Conservation (phyloP, 2,797 vertebrate genomes). For the Scomberomorus guttatus region DNA sequence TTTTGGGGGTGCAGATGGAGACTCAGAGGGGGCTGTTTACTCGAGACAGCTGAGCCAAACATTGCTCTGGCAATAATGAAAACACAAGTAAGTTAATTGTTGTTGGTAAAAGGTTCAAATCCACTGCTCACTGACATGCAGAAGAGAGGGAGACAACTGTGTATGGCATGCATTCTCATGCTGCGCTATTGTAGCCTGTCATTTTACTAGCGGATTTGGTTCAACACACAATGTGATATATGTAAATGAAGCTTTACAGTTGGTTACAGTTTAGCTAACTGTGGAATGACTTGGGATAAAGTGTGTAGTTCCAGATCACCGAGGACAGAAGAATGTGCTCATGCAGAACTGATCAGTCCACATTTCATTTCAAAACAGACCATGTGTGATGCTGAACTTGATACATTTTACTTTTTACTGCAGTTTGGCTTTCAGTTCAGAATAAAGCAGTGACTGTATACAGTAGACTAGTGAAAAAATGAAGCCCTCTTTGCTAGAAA, state of each 20-base stretch:
- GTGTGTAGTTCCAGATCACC: background rate
- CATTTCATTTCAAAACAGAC: background rate
- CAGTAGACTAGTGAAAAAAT: no score
- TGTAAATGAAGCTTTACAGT: no score
- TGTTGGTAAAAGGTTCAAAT: conserved; percentile 4
- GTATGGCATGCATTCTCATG: no score
- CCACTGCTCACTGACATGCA: conserved; percentile 6
- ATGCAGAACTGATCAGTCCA: background rate
- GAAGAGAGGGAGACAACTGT: conserved; percentile 7
- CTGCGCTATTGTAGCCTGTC: background rate
- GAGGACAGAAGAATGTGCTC: background rate
- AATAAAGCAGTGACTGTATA: no score
- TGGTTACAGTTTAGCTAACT: background rate
- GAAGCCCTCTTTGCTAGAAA: no score
- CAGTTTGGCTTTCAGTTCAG: no score
- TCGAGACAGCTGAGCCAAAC: conserved; percentile 27
- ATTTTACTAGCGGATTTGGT: background rate
- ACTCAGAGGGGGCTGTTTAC: conserved; percentile 1
- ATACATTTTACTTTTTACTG: no score
- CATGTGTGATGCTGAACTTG: background rate
- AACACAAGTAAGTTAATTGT: conserved; percentile 10
- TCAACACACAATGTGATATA: background rate
- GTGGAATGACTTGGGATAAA: background rate
- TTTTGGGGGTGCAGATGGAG: background rate
- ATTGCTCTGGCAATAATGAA: background rate